Evolutionary conservation across 2,888 invertebrate species (phyloP).

Genomic region (Sarcophaga rosellei): DNA sequence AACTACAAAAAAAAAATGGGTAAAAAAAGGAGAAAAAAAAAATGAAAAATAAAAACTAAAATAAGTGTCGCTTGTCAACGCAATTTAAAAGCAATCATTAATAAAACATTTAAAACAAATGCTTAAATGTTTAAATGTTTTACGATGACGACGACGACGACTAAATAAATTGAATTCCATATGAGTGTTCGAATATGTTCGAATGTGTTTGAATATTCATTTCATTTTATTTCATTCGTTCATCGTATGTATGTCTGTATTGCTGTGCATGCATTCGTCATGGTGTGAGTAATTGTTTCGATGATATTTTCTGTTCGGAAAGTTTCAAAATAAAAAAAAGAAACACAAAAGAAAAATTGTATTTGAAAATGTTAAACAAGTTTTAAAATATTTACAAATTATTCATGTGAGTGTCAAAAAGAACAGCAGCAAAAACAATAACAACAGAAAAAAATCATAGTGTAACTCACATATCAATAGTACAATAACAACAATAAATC

Average conservation of each 20-base stretch:
- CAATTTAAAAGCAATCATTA: conserved; percentile 80
- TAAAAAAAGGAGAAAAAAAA: conserved; percentile 32
- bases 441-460: not conserved
- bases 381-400: conserved; percentile 61
- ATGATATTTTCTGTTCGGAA: conserved; percentile 23
- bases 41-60: conserved; percentile 48
- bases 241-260: not conserved
- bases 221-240: not conserved
- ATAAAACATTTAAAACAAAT: conserved; percentile 72
- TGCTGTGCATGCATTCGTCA: no score
- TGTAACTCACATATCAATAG: conserved; percentile 2
- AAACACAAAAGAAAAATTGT: conserved; percentile 42
- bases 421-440: not conserved
- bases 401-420: conserved; percentile 37
- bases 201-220: conserved; percentile 5
- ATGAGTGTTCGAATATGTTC: conserved; percentile 32
- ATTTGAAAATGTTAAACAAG: conserved; percentile 56
- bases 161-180: not conserved
- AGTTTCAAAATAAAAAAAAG: conserved; percentile 34
- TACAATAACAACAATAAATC: not conserved
- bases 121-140: conserved; percentile 47
- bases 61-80: conserved; percentile 73
- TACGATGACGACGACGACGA: not conserved
- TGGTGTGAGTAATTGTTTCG: not conserved
- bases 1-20: not conserved